Conservation (phyloP, 2,888 invertebrate species). For the Poecilobothrus nobilitatus region DNA sequence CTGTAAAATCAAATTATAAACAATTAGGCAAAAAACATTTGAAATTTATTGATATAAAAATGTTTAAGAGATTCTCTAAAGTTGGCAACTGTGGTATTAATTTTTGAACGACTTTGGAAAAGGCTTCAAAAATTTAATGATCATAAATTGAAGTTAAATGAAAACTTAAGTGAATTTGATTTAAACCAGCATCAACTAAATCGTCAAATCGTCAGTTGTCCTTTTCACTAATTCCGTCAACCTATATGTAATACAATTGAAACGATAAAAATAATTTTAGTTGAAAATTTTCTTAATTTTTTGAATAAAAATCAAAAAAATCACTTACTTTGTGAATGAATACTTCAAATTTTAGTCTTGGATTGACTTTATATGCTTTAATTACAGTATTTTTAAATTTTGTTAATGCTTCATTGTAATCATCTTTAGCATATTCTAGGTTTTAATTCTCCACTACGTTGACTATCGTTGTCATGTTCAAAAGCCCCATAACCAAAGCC, state of each 20-base stretch:
- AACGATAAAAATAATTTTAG: background rate
- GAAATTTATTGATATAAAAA: slow-evolving; percentile 83
- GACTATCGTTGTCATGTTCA: slow-evolving; percentile 65
- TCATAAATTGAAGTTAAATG: slow-evolving; percentile 99
- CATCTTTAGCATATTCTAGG: slow-evolving; percentile 84
- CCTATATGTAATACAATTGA: slow-evolving; percentile 43
- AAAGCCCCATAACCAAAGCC: slow-evolving; percentile 87
- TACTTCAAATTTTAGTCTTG: slow-evolving; percentile 92
- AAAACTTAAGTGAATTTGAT: slow-evolving; percentile 85
- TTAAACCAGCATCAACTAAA: slow-evolving; percentile 75
- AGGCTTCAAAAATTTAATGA: slow-evolving; percentile 99
- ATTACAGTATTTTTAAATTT: slow-evolving; percentile 89
- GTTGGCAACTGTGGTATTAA: slow-evolving; percentile 95
- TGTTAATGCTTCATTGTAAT: slow-evolving; percentile 91
- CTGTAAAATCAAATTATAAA: slow-evolving; percentile 46
- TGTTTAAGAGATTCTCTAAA: slow-evolving; percentile 92
- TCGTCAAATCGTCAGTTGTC: slow-evolving; percentile 99
- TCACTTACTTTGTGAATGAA: slow-evolving; percentile 86
- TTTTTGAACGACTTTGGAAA: slow-evolving; percentile 99
- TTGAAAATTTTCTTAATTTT: no score
- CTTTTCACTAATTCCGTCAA: slow-evolving; percentile 97
- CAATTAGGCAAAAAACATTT: background rate
- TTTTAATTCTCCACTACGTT: background rate
- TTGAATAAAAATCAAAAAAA: background rate
- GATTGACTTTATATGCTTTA: slow-evolving; percentile 92